phyloP scores from a whole-genome alignment of 2,797 vertebrate genomes.

The Nothura maculosa region DNA sequence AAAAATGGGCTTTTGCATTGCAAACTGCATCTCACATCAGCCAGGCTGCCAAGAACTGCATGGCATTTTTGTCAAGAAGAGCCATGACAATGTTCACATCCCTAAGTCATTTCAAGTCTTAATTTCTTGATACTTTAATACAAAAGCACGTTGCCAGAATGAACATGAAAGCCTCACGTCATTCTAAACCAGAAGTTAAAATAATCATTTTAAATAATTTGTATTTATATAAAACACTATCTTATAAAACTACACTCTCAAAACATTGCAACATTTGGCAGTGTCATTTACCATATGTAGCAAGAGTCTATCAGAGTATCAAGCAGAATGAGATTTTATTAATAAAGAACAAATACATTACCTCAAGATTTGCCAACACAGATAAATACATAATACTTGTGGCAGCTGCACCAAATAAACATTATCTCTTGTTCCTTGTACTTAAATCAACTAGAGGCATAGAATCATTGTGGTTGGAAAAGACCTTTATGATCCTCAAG shows the following conservation, averaged over 20 bases:
- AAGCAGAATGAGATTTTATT: not conserved
- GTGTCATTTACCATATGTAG: not conserved
- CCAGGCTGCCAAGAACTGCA: not conserved
- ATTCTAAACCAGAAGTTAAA: not conserved
- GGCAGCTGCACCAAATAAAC: slow-evolving; percentile 18
- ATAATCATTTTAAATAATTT: not conserved
- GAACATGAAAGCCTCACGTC: not conserved
- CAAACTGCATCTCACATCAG: not conserved
- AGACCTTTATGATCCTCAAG: no score
- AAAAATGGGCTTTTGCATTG: not conserved
- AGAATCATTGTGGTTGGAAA: no score
- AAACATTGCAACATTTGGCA: not conserved
- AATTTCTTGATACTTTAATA: not conserved
- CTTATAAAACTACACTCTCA: not conserved
- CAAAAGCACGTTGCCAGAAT: not conserved
- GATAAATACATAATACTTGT: not conserved
- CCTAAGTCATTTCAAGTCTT: no score
- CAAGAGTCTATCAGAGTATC: not conserved
- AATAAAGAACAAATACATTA: not conserved
- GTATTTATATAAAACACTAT: not conserved
- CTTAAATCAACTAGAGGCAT: not conserved
- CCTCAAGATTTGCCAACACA: not conserved
- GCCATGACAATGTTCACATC: not conserved
- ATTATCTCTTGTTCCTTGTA: not conserved
- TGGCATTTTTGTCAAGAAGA: not conserved